A percentile compares a stretch with the other conserved stretches of the same genome.
Conservation (phyloP, 2,797 vertebrate genomes). For the Synaphobranchus kaupii region DNA sequence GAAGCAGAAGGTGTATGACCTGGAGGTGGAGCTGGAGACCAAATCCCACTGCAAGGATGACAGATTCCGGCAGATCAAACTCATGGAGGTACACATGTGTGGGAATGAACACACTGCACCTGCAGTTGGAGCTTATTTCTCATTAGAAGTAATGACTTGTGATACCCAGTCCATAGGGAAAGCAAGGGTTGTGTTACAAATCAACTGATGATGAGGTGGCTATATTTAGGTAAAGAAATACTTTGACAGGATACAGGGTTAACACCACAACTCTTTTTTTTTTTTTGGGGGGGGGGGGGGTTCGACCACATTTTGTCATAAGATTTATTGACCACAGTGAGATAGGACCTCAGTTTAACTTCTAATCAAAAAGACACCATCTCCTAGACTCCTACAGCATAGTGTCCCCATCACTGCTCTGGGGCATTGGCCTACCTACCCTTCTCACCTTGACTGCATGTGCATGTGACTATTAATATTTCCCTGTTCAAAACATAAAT, state of each 20-base stretch:
- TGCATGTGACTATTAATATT: background rate
- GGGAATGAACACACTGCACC: background rate
- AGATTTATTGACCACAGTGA: too few species aligned
- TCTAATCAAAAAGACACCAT: background rate
- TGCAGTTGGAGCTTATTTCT: background rate
- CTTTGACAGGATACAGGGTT: background rate
- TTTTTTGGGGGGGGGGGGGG: too few species aligned
- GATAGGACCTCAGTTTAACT: background rate
- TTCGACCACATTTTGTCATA: too few species aligned
- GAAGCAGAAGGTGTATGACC: constrained; percentile 80
- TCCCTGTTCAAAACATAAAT: background rate
- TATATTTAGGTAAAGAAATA: background rate
- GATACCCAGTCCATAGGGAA: background rate
- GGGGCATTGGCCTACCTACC: background rate
- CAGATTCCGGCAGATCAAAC: constrained; percentile 80
- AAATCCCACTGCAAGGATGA: constrained; percentile 80
- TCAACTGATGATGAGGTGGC: background rate
- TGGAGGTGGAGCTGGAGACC: constrained; percentile 82
- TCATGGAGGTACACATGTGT: constrained; percentile 81
- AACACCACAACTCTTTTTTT: too few species aligned
- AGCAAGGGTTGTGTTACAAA: background rate
- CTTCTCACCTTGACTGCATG: background rate
- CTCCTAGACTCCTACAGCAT: background rate
- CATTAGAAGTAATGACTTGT: background rate
- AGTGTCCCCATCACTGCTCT: background rate